phyloP scores from a whole-genome alignment of 2,888 invertebrate genomes.

The Willowsia nigromaculata region DNA sequence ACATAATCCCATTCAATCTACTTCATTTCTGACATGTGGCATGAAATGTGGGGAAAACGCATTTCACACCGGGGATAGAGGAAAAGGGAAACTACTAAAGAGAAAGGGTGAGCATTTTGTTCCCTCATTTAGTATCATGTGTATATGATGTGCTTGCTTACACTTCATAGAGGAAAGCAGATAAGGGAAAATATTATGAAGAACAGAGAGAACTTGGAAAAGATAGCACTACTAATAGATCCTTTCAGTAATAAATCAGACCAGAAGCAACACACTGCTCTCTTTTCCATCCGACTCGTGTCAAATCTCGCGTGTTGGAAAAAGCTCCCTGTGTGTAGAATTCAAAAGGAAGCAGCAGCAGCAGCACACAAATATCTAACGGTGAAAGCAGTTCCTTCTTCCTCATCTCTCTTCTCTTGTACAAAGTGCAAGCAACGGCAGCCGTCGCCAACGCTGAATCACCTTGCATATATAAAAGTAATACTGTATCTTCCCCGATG shows the following conservation, averaged over 20 bases:
- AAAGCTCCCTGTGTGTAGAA: background rate
- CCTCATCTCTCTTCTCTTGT: background rate
- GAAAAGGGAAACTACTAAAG: background rate
- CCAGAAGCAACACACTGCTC: constrained; percentile 3
- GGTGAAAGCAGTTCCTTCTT: background rate
- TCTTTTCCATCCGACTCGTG: constrained; percentile 2
- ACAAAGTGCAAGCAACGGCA: background rate
- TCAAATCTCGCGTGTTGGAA: constrained; percentile 8
- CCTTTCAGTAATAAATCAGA: constrained; percentile 33
- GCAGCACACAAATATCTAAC: background rate
- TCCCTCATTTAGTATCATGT: background rate
- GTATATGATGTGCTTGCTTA: background rate
- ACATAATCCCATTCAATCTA: constrained; percentile 15
- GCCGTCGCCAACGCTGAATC: background rate
- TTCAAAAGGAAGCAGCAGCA: background rate
- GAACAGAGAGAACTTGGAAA: background rate
- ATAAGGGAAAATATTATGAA: background rate
- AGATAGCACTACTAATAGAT: background rate
- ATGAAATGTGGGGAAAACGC: background rate
- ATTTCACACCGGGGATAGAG: background rate
- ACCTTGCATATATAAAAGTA: background rate
- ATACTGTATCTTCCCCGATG: background rate
- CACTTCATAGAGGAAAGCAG: background rate
- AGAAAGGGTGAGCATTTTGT: background rate
- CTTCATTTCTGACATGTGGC: constrained; percentile 33